Conservation (phyloP, 2,797 vertebrate genomes). For the Cirrhinus molitorella region DNA sequence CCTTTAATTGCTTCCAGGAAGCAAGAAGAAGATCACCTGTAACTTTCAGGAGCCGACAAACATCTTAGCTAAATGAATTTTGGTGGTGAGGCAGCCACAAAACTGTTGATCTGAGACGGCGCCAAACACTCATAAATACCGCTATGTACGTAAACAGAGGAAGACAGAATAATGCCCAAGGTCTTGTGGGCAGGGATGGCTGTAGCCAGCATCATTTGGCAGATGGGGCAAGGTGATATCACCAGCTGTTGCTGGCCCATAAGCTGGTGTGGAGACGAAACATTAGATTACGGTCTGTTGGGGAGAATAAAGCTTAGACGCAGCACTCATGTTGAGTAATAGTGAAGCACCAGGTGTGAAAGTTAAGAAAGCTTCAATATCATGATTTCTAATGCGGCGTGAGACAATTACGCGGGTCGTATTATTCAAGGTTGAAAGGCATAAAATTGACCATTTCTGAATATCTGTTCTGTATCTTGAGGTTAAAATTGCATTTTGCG, state of each 20-base stretch:
- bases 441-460: slow-evolving; percentile 10
- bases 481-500: slow-evolving; percentile 9
- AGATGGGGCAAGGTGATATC: slow-evolving; percentile 55
- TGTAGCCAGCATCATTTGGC: slow-evolving; percentile 46
- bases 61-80: slow-evolving; percentile 22
- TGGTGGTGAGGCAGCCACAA: not conserved
- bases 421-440: slow-evolving; percentile 3
- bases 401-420: not conserved
- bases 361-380: slow-evolving; percentile 16
- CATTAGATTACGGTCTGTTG: slow-evolving; percentile 44
- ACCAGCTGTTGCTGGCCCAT: slow-evolving; percentile 57
- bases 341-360: slow-evolving; percentile 22
- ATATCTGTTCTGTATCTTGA: not conserved
- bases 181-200: slow-evolving; percentile 36
- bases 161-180: slow-evolving; percentile 40
- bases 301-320: slow-evolving; percentile 37
- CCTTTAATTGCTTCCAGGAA: not conserved
- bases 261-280: slow-evolving; percentile 54
- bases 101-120: slow-evolving; percentile 24
- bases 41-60: not conserved
- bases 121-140: slow-evolving; percentile 11
- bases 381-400: not conserved
- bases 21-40: not conserved
- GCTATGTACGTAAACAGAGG: slow-evolving; percentile 27
- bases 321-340: slow-evolving; percentile 37